phyloP scores from a whole-genome alignment of 1,140 invertebrate genomes.

The Euura saliciscinereae region DNA sequence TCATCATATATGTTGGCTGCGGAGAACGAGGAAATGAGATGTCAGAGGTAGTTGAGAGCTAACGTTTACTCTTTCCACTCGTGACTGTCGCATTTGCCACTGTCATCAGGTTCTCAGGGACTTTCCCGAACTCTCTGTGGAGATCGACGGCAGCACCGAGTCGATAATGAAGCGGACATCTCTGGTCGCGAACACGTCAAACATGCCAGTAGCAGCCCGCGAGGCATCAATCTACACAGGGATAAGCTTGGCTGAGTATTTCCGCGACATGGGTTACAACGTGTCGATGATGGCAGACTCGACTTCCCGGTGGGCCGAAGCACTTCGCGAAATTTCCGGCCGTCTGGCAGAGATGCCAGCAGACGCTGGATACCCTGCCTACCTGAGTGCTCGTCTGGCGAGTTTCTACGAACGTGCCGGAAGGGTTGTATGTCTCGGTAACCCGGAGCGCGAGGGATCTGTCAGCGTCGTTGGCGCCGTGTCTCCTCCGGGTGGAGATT shows the following conservation, averaged over 20 bases:
- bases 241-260: constrained; percentile 81
- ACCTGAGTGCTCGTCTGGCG: constrained; percentile 71
- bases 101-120: constrained; percentile 63
- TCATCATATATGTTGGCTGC: constrained; percentile 84
- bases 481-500: constrained; percentile 80
- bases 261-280: constrained; percentile 82
- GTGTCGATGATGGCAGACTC: constrained; percentile 90
- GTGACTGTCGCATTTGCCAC: too few relatives aligned
- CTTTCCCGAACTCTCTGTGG: constrained; percentile 78
- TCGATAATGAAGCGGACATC: constrained; percentile 85
- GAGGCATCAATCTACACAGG: constrained; percentile 88
- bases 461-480: constrained; percentile 79
- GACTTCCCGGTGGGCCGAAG: constrained; percentile 86
- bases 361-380: constrained; percentile 76
- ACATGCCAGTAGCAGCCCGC: constrained; percentile 88
- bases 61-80: not conserved
- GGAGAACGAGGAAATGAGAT: constrained; percentile 71
- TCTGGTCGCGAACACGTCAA: constrained; percentile 84
- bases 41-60: constrained; percentile 58
- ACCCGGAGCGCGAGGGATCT: constrained; percentile 71
- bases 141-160: constrained; percentile 74
- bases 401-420: constrained; percentile 79
- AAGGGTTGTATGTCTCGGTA: constrained; percentile 70
- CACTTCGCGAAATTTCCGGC: constrained; percentile 84
- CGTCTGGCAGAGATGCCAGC: constrained; percentile 88